These are phyloP conservation scores for Eleginops maclovinus DNA, from an alignment of 2,113 vertebrate genomes.

Conservation along the genomic window DNA sequence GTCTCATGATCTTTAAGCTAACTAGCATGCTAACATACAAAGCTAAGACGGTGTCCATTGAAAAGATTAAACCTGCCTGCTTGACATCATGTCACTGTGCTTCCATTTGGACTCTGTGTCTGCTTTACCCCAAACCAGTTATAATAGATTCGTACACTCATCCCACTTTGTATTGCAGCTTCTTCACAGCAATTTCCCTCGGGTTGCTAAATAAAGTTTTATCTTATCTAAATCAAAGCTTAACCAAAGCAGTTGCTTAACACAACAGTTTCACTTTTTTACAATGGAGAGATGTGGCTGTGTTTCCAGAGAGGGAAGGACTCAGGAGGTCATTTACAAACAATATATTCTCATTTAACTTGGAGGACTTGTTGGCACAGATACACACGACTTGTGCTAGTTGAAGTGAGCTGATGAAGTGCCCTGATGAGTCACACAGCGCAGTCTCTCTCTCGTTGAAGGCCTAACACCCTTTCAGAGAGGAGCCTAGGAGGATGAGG, in stretches of 20 bases:
- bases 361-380: constrained; percentile 26
- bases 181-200: not conserved
- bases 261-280: not conserved
- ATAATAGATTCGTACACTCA: not conserved
- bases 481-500: constrained; percentile 25
- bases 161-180: not conserved
- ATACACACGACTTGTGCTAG: constrained; percentile 8
- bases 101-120: no score
- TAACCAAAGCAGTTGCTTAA: not conserved
- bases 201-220: not conserved
- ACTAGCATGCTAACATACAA: not conserved
- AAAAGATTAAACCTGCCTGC: no score
- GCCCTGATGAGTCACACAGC: constrained; percentile 49
- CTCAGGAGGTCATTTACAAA: not conserved
- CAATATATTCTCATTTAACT: constrained; percentile 7
- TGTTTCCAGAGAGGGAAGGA: not conserved
- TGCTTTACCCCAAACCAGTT: no score
- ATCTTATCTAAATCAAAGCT: not conserved
- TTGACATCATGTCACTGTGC: no score
- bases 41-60: no score
- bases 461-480: constrained; percentile 19
- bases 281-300: not conserved
- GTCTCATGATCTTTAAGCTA: not conserved
- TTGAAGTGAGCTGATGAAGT: constrained; percentile 60
- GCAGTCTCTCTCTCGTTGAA: constrained; percentile 24